A percentile compares a stretch with the other conserved stretches of the same genome.
These are phyloP conservation scores for Keiferia lycopersicella DNA, from an alignment of 2,888 invertebrate genomes.

Conservation along the genomic window DNA sequence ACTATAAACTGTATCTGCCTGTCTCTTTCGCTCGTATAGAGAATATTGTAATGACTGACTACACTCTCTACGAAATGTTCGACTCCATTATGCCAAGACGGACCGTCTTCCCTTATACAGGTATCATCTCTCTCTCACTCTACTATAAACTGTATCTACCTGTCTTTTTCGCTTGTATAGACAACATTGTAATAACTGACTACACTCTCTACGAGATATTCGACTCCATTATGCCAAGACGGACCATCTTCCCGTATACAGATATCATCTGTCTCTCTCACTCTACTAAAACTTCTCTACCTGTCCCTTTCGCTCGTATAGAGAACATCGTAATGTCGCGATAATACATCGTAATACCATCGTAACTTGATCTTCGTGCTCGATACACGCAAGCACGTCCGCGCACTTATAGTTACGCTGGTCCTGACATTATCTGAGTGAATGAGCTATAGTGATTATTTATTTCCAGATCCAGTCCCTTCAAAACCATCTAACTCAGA, in stretches of 20 bases:
- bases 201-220: slow-evolving; percentile 74
- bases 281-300: background rate
- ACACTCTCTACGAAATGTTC: slow-evolving; percentile 72
- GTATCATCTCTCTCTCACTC: background rate
- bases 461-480: slow-evolving; percentile 47
- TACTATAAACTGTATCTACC: background rate
- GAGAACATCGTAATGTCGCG: slow-evolving; percentile 63
- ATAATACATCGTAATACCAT: background rate
- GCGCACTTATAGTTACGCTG: too few relatives aligned
- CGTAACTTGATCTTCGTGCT: too few relatives aligned
- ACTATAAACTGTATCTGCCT: background rate
- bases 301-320: slow-evolving; percentile 31
- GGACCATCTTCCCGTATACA: slow-evolving; percentile 36
- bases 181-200: slow-evolving; percentile 71
- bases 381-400: too few relatives aligned
- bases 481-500: slow-evolving; percentile 44
- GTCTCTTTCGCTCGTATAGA: slow-evolving; percentile 43
- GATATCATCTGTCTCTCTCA: background rate
- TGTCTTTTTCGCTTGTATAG: slow-evolving; percentile 38
- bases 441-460: too few relatives aligned
- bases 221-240: slow-evolving; percentile 67
- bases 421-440: too few relatives aligned
- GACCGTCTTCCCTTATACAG: slow-evolving; percentile 28
- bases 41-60: slow-evolving; percentile 71
- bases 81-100: slow-evolving; percentile 70